Evolutionary conservation across 2,797 vertebrate genomes (phyloP).

Genomic region (Nannoperca australis): DNA sequence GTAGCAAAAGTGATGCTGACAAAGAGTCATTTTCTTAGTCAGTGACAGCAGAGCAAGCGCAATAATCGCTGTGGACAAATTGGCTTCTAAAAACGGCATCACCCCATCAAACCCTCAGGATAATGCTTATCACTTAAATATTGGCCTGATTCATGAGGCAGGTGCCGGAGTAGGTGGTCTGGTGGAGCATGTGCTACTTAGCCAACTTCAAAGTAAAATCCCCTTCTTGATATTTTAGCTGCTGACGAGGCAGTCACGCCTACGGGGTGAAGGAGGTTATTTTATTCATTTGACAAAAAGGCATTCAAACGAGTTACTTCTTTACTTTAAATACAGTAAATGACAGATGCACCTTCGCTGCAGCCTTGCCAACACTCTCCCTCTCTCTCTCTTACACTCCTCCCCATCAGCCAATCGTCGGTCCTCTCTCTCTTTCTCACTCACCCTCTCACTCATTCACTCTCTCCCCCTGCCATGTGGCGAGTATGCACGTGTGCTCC

Average conservation of each 20-base stretch:
- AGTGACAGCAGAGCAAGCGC: conserved; percentile 34
- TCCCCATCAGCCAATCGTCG: conserved; percentile 46
- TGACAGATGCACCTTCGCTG: conserved; percentile 55
- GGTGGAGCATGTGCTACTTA: conserved; percentile 17
- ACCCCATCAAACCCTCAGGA: conserved; percentile 42
- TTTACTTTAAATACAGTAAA: conserved; percentile 41
- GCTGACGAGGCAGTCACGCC: conserved; percentile 37
- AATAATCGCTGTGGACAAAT: conserved; percentile 51
- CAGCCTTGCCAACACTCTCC: conserved; percentile 41
- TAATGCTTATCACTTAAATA: conserved; percentile 43
- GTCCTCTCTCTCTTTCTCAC: conserved; percentile 28
- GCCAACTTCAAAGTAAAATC: conserved; percentile 45
- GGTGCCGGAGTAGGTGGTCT: conserved; percentile 20
- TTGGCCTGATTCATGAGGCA: conserved; percentile 40
- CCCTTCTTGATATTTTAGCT: conserved; percentile 51
- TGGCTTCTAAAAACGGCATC: conserved; percentile 62
- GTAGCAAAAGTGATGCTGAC: conserved; percentile 10
- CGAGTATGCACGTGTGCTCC: conserved; percentile 79
- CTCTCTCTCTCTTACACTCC: conserved; percentile 29
- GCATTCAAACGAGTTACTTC: neutral
- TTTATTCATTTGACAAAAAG: conserved; percentile 32
- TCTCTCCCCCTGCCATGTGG: conserved; percentile 80
- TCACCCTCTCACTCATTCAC: conserved; percentile 46
- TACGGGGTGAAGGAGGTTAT: neutral
- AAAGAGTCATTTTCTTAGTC: conserved; percentile 44